phyloP scores from a whole-genome alignment of 2,888 invertebrate genomes.

The Thymelicus lineola region DNA sequence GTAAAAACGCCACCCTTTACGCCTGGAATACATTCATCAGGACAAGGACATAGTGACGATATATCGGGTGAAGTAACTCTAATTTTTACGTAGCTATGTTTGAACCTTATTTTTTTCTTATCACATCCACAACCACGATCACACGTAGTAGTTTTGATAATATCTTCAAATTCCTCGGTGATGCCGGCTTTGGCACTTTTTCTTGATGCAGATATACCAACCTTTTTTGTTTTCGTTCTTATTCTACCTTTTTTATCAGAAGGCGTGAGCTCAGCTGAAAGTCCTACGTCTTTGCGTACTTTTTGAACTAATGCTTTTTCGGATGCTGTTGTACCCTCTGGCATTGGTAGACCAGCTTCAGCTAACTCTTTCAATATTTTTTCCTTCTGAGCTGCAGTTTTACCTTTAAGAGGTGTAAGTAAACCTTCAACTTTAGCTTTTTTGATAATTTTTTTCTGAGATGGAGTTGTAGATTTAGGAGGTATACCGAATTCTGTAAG shows the following conservation, averaged over 20 bases:
- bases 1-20: slow-evolving; percentile 63
- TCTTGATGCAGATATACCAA: slow-evolving; percentile 44
- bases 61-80: slow-evolving; percentile 70
- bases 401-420: slow-evolving; percentile 56
- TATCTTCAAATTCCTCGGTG: slow-evolving; percentile 58
- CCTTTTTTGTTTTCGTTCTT: slow-evolving; percentile 54
- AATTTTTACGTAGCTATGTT: slow-evolving; percentile 71
- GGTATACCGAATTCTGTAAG: slow-evolving; percentile 50
- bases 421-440: slow-evolving; percentile 57
- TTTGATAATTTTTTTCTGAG: slow-evolving; percentile 51
- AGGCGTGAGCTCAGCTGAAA: slow-evolving; percentile 51
- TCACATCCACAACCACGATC: slow-evolving; percentile 69
- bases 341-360: slow-evolving; percentile 57
- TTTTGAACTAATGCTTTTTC: slow-evolving; percentile 56
- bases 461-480: slow-evolving; percentile 51
- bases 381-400: slow-evolving; percentile 54
- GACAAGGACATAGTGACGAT: slow-evolving; percentile 65
- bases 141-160: slow-evolving; percentile 65
- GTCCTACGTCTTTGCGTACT: slow-evolving; percentile 48
- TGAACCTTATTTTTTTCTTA: slow-evolving; percentile 70
- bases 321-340: slow-evolving; percentile 58
- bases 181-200: slow-evolving; percentile 49
- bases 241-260: slow-evolving; percentile 55
- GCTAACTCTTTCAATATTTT: slow-evolving; percentile 56
- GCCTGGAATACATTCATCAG: slow-evolving; percentile 65